A percentile compares a stretch with the other conserved stretches of the same genome.
These are phyloP conservation scores for Prostheceraeus crozeri DNA, from an alignment of 2,888 invertebrate species.

Conservation along the genomic window DNA sequence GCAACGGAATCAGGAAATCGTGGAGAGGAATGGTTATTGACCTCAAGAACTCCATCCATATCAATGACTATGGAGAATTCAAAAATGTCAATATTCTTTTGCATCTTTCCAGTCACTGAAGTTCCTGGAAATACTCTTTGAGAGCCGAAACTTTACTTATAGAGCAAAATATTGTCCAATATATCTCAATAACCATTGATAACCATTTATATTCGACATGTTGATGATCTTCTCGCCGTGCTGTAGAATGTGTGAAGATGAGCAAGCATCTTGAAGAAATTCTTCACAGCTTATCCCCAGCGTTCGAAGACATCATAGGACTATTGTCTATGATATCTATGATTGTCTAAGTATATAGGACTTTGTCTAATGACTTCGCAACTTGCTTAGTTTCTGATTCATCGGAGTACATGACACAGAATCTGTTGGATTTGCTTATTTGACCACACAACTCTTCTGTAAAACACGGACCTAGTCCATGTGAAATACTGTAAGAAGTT, in stretches of 20 bases:
- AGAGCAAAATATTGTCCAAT: slow-evolving; percentile 3
- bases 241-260: slow-evolving; percentile 8
- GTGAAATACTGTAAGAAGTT: slow-evolving; percentile 1
- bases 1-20: no score
- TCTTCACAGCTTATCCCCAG: background rate
- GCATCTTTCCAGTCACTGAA: no score
- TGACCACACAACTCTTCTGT: slow-evolving; percentile 8
- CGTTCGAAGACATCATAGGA: slow-evolving; percentile 4
- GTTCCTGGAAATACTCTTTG: slow-evolving; percentile 12
- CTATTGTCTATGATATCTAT: slow-evolving; percentile 1
- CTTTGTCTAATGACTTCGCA: background rate
- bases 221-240: slow-evolving; percentile 11
- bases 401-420: background rate
- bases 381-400: slow-evolving; percentile 4
- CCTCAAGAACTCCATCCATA: no score
- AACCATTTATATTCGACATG: slow-evolving; percentile 10
- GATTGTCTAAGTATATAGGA: background rate
- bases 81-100: no score
- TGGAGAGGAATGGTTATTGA: no score
- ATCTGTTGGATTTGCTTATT: background rate
- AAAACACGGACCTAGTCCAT: slow-evolving; percentile 15
- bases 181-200: background rate
- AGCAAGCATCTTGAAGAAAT: slow-evolving; percentile 1
- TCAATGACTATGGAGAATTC: no score
- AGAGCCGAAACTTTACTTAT: background rate